Base-by-base conservation (phyloP, 2,888 invertebrate genomes). In the Clepsis dumicolana region DNA sequence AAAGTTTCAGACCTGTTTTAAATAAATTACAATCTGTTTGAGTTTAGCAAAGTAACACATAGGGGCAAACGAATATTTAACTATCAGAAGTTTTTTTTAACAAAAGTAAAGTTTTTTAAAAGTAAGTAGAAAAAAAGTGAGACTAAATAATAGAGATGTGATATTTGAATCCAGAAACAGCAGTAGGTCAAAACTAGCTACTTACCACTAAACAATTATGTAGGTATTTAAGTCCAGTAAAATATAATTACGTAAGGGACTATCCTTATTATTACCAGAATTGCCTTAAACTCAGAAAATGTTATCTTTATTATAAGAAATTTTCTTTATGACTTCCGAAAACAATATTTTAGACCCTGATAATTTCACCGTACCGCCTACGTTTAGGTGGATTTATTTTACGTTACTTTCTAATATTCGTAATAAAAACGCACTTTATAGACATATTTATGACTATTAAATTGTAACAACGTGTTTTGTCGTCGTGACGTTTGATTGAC, bases 281-380 rank as follows among this genome's bases (percentile, higher is more conserved):
- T 80, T 82, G 77, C 76, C 77, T 81, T 81, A 84, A 84, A 85
- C 82, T 81, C 80, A 73, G 75, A 82, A 88, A 87, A 85, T 84
- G 77, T 83, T 81, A 82, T 84, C 83, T 82, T 77, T 81, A 83
- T 88, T 88, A 88, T 85, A 86, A 86, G 83, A 86, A 87, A 90
- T 88, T 86, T 89, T 87, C 83, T 88, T 90, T 89, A 91, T 85
- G 83, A 80, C 85, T 88, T 91, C 90, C 91, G 86, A 86, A 80
- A 79, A 83, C 85, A 85, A 89, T 90, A 91, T 86, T 90, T 91
- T 87, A 86, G 81, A 80, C 80, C 76, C 79, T 78, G 83, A 84
- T 83, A 86, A 88, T 88, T 87, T 87, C 83, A 87, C 84, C 86
- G 82, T 80, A 73, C 78, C 78, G 77, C 77, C 80, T 83, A 79